phyloP scores from a whole-genome alignment of 2,888 invertebrate genomes.

The Folsomia manolachei region DNA sequence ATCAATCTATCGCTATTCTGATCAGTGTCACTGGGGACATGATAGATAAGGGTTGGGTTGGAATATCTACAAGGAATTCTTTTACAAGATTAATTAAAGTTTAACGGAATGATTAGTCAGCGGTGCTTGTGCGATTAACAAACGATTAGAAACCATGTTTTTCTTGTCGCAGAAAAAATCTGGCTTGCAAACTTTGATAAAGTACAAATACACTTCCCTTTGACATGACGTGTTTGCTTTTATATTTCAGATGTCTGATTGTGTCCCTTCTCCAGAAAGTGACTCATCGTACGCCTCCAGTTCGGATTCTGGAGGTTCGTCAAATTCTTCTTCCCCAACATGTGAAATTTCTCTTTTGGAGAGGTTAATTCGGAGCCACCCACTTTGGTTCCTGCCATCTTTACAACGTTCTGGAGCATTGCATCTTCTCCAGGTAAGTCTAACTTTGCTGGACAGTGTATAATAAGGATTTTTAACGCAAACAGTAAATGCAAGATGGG shows the following conservation, averaged over 20 bases:
- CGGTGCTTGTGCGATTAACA: neutral
- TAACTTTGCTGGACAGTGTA: no score
- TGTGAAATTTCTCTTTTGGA: constrained; percentile 45
- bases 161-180: no score
- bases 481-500: no score
- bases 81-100: constrained; percentile 20
- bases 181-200: no score
- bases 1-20: no score
- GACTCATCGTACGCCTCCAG: constrained; percentile 47
- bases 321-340: constrained; percentile 42
- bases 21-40: no score
- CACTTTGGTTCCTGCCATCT: constrained; percentile 93
- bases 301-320: constrained; percentile 41
- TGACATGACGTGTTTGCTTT: no score
- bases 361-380: constrained; percentile 62
- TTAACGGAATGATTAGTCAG: constrained; percentile 12
- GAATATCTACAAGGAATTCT: no score
- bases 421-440: constrained; percentile 85
- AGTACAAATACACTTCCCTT: no score
- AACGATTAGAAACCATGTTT: no score
- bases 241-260: constrained; percentile 50
- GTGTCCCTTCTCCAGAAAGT: constrained; percentile 46
- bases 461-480: no score
- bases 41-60: no score
- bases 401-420: constrained; percentile 90